Percentiles rank a stretch among this genome's conserved stretches.
Conservation (phyloP, 2,888 invertebrate species). For the Dascillus cervinus region DNA sequence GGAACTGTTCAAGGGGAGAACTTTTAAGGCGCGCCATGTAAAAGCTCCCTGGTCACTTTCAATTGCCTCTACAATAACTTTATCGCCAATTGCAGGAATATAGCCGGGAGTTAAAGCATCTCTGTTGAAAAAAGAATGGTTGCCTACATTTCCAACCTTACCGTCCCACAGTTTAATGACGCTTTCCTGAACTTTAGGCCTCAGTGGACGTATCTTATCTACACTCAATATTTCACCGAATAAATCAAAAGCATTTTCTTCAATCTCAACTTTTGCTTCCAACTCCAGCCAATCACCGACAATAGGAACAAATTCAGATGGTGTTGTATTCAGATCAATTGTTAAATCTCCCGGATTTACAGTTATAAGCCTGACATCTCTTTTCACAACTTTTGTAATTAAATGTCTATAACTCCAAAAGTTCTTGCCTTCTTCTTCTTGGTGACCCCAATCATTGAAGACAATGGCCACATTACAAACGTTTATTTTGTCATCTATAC, state of each 20-base stretch:
- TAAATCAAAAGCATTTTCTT: conserved; percentile 47
- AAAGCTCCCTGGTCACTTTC: conserved; percentile 60
- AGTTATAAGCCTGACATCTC: no score
- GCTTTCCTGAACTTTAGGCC: conserved; percentile 49
- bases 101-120: conserved; percentile 48
- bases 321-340: no score
- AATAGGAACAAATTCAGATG: conserved; percentile 57
- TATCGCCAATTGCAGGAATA: conserved; percentile 52
- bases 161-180: conserved; percentile 41
- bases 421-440: conserved; percentile 35
- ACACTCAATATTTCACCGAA: no score
- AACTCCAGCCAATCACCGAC: no score
- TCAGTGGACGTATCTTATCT: conserved; percentile 53
- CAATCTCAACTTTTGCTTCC: conserved; percentile 54
- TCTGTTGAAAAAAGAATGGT: conserved; percentile 52
- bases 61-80: conserved; percentile 59
- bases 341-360: no score
- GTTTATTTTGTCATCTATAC: conserved; percentile 29
- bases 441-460: conserved; percentile 33
- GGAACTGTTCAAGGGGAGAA: conserved; percentile 38
- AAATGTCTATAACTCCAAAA: conserved; percentile 31
- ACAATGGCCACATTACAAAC: conserved; percentile 38
- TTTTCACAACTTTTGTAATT: no score
- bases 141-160: conserved; percentile 50
- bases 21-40: conserved; percentile 53